These are phyloP conservation scores for Drosophila bipectinata DNA, from an alignment of 1,140 invertebrate genomes.

Conservation along the genomic window DNA sequence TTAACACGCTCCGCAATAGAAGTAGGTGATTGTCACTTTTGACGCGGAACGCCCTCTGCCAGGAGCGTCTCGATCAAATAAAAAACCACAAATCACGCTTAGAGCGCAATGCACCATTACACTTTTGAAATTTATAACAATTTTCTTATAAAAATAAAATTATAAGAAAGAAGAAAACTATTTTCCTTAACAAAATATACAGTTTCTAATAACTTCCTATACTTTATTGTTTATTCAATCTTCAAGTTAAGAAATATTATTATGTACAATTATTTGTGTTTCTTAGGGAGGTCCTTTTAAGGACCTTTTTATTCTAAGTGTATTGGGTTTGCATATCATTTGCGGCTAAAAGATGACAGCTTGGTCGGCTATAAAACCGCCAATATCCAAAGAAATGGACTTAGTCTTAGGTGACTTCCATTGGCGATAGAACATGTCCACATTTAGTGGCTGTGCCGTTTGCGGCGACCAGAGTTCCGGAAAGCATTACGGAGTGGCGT, in stretches of 20 bases:
- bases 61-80: constrained; percentile 59
- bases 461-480: constrained; percentile 95
- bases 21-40: constrained; percentile 77
- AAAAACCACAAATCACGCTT: constrained; percentile 70
- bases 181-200: too few species aligned
- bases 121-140: not conserved
- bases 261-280: too few species aligned
- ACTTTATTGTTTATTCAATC: too few species aligned
- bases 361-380: constrained; percentile 59
- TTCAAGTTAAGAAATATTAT: too few species aligned
- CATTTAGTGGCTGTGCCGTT: constrained; percentile 86
- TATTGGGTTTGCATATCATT: constrained; percentile 80
- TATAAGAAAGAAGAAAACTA: too few species aligned
- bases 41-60: constrained; percentile 64
- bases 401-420: constrained; percentile 20
- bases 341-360: constrained; percentile 22
- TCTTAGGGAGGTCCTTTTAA: not conserved
- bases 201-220: too few species aligned
- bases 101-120: constrained; percentile 27
- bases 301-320: constrained; percentile 29
- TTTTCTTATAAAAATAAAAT: too few species aligned
- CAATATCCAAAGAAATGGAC: constrained; percentile 27
- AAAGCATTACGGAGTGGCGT: constrained; percentile 94
- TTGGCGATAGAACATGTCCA: constrained; percentile 43
- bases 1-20: constrained; percentile 64